Evolutionary conservation across 2,888 invertebrate species (phyloP).

Genomic region (Pycnomerus fuliginosus): DNA sequence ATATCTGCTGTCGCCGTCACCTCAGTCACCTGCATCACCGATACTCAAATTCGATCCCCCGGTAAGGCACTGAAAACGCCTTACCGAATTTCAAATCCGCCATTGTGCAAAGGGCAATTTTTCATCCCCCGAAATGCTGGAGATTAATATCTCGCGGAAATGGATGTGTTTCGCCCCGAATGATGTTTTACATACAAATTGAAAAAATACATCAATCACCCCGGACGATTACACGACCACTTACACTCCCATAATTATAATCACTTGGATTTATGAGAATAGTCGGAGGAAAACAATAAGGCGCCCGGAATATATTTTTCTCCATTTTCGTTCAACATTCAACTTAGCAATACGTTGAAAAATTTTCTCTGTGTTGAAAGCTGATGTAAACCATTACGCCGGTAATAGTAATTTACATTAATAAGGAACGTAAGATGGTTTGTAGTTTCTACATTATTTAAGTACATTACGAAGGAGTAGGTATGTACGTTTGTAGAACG

Average conservation of each 20-base stretch:
- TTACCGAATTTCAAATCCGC: conserved; percentile 7
- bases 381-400: no score
- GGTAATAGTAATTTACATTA: no score
- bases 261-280: no score
- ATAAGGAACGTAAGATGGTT: no score
- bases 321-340: no score
- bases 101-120: conserved; percentile 7
- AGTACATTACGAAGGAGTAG: no score
- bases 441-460: no score
- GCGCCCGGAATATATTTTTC: no score
- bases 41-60: conserved; percentile 56
- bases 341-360: no score
- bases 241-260: conserved; percentile 6
- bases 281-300: no score
- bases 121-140: conserved; percentile 14
- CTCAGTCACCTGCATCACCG: conserved; percentile 57
- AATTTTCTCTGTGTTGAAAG: no score
- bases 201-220: conserved; percentile 25
- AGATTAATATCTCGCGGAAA: conserved; percentile 24
- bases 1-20: conserved; percentile 50
- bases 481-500: no score
- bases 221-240: conserved; percentile 6
- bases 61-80: conserved; percentile 1
- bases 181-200: conserved; percentile 26
- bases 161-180: conserved; percentile 23